A percentile compares a stretch with the other conserved stretches of the same genome.
Evolutionary conservation across 92 coral and sea anemone species (phyloP).

Genomic region (Pocillopora meandrina): DNA sequence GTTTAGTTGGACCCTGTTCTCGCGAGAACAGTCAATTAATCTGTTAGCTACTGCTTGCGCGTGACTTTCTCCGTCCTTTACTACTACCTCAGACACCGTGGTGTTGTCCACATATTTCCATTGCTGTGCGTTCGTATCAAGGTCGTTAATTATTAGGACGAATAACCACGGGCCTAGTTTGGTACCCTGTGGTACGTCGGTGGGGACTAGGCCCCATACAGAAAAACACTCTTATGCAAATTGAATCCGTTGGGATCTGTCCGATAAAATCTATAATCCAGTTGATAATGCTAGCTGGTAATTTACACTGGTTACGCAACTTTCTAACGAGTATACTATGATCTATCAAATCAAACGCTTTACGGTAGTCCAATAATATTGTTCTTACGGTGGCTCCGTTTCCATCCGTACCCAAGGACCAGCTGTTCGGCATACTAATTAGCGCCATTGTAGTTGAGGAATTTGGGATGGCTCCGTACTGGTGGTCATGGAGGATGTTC

Average conservation of each 20-base stretch:
- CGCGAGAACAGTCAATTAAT: too few relatives aligned
- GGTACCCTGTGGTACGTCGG: slow-evolving; percentile 21
- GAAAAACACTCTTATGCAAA: background rate
- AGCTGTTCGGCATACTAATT: background rate
- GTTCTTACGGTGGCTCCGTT: background rate
- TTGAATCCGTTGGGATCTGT: background rate
- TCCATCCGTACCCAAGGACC: background rate
- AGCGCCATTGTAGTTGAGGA: slow-evolving; percentile 7
- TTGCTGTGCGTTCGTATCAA: slow-evolving; percentile 1
- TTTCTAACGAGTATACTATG: slow-evolving; percentile 15
- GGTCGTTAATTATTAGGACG: slow-evolving; percentile 1
- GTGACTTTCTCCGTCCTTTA: background rate
- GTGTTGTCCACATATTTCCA: slow-evolving; percentile 13
- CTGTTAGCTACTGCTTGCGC: too few relatives aligned
- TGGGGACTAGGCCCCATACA: background rate
- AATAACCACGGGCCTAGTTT: slow-evolving; percentile 24
- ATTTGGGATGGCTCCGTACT: slow-evolving; percentile 11
- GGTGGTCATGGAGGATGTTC: background rate
- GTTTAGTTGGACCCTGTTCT: too few relatives aligned
- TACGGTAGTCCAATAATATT: background rate
- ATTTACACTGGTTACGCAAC: slow-evolving; percentile 28
- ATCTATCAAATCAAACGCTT: slow-evolving; percentile 3
- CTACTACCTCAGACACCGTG: background rate
- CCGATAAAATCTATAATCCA: background rate
- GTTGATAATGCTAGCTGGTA: slow-evolving; percentile 3